phyloP scores from a whole-genome alignment of 2,888 invertebrate genomes.

The Dermolepida albohirtum region DNA sequence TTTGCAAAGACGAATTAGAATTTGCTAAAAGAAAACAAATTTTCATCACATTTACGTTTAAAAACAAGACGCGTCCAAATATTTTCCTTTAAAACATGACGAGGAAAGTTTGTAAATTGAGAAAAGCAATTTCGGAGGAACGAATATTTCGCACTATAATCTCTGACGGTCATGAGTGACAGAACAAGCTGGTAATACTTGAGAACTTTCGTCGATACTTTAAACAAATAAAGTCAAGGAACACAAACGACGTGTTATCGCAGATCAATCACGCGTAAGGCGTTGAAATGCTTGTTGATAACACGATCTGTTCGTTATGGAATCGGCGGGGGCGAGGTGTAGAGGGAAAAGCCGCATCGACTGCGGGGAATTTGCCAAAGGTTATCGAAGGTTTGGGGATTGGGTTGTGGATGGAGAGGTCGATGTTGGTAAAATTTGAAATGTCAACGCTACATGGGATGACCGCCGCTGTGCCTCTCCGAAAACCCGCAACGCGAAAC shows the following conservation, averaged over 20 bases:
- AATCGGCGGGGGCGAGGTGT: too few relatives aligned
- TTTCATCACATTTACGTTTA: too few relatives aligned
- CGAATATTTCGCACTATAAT: too few relatives aligned
- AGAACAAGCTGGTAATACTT: too few relatives aligned
- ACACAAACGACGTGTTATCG: constrained; percentile 11
- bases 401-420: constrained; percentile 4
- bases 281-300: constrained; percentile 16
- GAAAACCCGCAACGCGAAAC: constrained; percentile 26
- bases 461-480: constrained; percentile 5
- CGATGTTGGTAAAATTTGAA: constrained; percentile 25
- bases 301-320: constrained; percentile 4
- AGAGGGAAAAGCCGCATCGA: background rate
- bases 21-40: too few relatives aligned
- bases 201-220: too few relatives aligned
- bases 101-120: too few relatives aligned
- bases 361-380: constrained; percentile 2
- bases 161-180: too few relatives aligned
- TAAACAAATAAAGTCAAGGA: background rate
- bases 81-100: too few relatives aligned
- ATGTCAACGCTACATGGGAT: constrained; percentile 29
- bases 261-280: constrained; percentile 9
- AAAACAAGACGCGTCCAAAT: too few relatives aligned
- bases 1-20: too few relatives aligned
- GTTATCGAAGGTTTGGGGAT: constrained; percentile 14
- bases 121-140: too few relatives aligned